Evolutionary conservation across 2,888 invertebrate genomes (phyloP).

Genomic region (Himalopsyche anomala): DNA sequence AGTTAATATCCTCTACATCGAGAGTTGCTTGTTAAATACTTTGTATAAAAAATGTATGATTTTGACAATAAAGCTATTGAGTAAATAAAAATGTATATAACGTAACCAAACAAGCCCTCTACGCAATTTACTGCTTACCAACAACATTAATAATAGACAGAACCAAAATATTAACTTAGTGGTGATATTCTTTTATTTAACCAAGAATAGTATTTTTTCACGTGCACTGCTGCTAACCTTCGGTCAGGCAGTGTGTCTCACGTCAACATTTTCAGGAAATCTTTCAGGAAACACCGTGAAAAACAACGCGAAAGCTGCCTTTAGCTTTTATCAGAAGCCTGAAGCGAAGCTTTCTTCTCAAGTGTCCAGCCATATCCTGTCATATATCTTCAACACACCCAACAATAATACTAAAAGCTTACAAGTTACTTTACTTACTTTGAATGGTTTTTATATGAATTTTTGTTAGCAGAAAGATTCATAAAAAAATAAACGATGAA

Average conservation of each 20-base stretch:
- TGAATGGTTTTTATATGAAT: background rate
- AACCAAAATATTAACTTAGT: too few relatives aligned
- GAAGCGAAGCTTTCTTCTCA: conserved; percentile 28
- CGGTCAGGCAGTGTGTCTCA: background rate
- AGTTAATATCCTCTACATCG: too few relatives aligned
- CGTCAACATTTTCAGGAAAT: conserved; percentile 27
- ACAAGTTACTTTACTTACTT: background rate
- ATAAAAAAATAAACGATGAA: too few relatives aligned
- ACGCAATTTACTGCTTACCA: too few relatives aligned
- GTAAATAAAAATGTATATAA: too few relatives aligned
- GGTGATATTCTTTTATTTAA: too few relatives aligned
- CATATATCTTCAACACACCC: conserved; percentile 31
- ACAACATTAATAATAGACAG: too few relatives aligned
- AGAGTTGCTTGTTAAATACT: too few relatives aligned
- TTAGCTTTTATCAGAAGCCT: conserved; percentile 21
- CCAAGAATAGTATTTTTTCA: background rate
- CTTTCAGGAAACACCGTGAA: conserved; percentile 13
- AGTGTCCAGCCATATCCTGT: conserved; percentile 26
- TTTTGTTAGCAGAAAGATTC: background rate
- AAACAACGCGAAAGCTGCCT: conserved; percentile 26
- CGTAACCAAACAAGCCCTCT: too few relatives aligned
- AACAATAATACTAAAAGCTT: conserved; percentile 13
- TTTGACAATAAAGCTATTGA: too few relatives aligned
- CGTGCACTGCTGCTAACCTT: background rate
- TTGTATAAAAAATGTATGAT: too few relatives aligned